Evolutionary conservation across 37 sponge, comb jelly and placozoan genomes (phyloP).

Genomic region (Ephydatia muelleri): DNA sequence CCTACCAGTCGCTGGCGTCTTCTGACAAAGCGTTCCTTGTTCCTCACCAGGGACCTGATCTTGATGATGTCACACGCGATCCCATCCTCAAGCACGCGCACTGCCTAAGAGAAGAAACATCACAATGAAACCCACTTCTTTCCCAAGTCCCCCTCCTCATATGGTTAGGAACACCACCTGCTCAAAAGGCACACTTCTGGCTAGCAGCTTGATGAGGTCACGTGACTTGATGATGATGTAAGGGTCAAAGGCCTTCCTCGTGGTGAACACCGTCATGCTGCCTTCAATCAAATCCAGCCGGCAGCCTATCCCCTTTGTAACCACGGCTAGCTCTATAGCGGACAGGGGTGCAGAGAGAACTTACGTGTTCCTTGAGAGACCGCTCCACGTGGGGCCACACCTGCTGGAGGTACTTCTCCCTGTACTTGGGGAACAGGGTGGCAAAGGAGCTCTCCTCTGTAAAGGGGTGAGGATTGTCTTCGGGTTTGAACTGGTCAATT

Average conservation of each 20-base stretch:
- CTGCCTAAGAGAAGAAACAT: slow-evolving; percentile 56
- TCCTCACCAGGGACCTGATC: slow-evolving; percentile 87
- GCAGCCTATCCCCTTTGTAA: slow-evolving; percentile 71
- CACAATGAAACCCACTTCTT: background rate
- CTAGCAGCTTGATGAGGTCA: slow-evolving; percentile 95
- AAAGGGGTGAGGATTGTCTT: slow-evolving; percentile 79
- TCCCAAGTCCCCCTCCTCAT: too few species aligned
- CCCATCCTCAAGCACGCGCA: slow-evolving; percentile 82
- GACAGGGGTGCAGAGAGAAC: background rate
- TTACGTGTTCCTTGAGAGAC: slow-evolving; percentile 79
- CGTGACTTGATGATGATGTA: slow-evolving; percentile 95
- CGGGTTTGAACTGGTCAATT: slow-evolving; percentile 87
- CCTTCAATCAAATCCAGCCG: slow-evolving; percentile 94
- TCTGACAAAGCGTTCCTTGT: slow-evolving; percentile 96
- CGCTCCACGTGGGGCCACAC: slow-evolving; percentile 90
- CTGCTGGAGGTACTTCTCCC: slow-evolving; percentile 92
- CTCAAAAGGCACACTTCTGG: slow-evolving; percentile 96
- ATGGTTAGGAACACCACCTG: slow-evolving; percentile 50
- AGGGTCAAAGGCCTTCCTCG: slow-evolving; percentile 98
- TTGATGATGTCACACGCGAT: slow-evolving; percentile 94
- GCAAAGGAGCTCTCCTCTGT: slow-evolving; percentile 97
- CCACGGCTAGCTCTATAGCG: background rate
- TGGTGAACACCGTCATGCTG: slow-evolving; percentile 94
- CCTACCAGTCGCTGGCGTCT: slow-evolving; percentile 93
- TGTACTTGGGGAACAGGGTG: slow-evolving; percentile 96